phyloP scores from a whole-genome alignment of 2,113 vertebrate genomes.

The Capreolus pygargus region DNA sequence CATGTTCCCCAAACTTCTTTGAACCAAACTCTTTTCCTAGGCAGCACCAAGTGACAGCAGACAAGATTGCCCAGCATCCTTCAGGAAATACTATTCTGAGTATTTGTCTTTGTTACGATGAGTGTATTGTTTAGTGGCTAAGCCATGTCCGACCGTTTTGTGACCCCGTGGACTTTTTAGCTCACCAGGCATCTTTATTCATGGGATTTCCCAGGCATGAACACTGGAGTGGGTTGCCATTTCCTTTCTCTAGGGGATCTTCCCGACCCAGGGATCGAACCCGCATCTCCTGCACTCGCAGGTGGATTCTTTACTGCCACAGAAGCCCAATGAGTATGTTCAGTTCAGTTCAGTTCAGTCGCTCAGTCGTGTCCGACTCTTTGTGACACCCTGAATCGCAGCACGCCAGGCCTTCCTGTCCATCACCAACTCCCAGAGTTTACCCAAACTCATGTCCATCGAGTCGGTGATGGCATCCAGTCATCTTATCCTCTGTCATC shows the following conservation, averaged over 20 bases:
- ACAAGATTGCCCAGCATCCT: neutral
- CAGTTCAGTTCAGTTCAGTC: too few species aligned
- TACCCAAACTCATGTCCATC: too few species aligned
- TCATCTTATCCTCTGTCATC: too few species aligned
- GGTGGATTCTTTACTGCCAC: neutral
- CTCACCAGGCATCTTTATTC: neutral
- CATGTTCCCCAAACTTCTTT: neutral
- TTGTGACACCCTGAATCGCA: too few species aligned
- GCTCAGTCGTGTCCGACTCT: too few species aligned
- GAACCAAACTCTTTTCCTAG: neutral
- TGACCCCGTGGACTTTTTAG: neutral
- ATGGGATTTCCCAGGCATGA: neutral
- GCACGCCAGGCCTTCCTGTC: too few species aligned
- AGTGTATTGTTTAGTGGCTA: neutral
- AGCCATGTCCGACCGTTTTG: neutral
- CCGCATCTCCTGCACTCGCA: neutral
- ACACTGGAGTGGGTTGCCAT: neutral
- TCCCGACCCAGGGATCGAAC: neutral
- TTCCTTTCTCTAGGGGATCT: neutral
- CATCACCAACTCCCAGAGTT: too few species aligned
- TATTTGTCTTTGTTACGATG: neutral
- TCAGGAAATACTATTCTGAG: neutral
- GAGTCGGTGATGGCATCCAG: too few species aligned
- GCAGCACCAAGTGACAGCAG: neutral
- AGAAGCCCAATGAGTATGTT: neutral